Conservation (phyloP, 2,888 invertebrate species). For the Polia nebulosa region DNA sequence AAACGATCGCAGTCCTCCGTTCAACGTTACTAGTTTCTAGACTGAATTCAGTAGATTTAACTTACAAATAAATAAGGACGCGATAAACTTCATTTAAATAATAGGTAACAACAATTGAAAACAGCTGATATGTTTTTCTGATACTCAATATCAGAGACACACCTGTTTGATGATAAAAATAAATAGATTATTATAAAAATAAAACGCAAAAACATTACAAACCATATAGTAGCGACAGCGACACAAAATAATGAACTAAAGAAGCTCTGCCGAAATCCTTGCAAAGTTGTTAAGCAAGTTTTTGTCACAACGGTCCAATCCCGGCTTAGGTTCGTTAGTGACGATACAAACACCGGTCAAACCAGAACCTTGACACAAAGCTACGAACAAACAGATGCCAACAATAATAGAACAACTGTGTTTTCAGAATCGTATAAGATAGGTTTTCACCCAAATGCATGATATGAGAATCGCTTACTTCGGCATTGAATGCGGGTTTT, state of each 20-base stretch:
- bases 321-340: constrained; percentile 39
- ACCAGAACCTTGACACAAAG: constrained; percentile 59
- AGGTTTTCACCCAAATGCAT: constrained; percentile 26
- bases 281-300: constrained; percentile 49
- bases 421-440: constrained; percentile 56
- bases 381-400: constrained; percentile 62
- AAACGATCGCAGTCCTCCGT: constrained; percentile 31
- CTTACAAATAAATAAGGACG: neutral
- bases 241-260: constrained; percentile 18
- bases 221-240: constrained; percentile 12
- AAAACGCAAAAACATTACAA: constrained; percentile 4
- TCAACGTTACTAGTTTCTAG: constrained; percentile 28
- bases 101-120: neutral
- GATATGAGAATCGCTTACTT: constrained; percentile 6
- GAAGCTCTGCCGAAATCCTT: constrained; percentile 52
- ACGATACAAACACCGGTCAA: constrained; percentile 57
- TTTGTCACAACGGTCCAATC: constrained; percentile 43
- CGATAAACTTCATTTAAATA: neutral
- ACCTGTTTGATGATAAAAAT: neutral
- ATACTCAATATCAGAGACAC: neutral
- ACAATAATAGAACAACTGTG: constrained; percentile 62
- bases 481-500: constrained; percentile 23
- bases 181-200: constrained; percentile 12
- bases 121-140: neutral
- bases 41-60: constrained; percentile 5